These are phyloP conservation scores for Neopipo cinnamomea DNA, from an alignment of 2,113 vertebrate genomes.

Conservation along the genomic window DNA sequence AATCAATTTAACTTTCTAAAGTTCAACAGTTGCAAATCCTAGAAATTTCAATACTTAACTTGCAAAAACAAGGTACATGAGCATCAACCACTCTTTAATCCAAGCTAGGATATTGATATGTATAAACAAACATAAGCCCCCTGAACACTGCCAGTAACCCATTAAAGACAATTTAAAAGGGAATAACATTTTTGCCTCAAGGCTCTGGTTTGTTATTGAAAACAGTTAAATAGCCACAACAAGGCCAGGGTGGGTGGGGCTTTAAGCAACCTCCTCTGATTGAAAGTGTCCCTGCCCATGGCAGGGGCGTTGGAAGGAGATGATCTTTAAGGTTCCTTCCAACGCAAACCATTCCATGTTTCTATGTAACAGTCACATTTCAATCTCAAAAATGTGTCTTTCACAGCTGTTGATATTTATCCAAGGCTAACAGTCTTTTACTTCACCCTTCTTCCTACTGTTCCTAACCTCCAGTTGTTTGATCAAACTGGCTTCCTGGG, in stretches of 20 bases:
- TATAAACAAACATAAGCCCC: neutral
- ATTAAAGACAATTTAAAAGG: neutral
- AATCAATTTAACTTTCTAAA: neutral
- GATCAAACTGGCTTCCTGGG: slow-evolving; percentile 91
- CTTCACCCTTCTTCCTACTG: neutral
- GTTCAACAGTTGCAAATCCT: neutral
- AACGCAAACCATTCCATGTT: neutral
- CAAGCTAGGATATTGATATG: neutral
- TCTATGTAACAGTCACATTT: neutral
- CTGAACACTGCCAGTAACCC: neutral
- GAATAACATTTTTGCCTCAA: neutral
- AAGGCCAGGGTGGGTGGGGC: neutral
- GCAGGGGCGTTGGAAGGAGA: neutral
- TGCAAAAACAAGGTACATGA: neutral
- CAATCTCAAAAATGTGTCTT: neutral
- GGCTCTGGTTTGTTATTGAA: neutral
- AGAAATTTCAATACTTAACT: neutral
- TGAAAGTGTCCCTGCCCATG: neutral
- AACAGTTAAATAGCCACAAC: neutral
- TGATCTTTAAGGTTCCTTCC: neutral
- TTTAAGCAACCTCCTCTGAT: neutral
- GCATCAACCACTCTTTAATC: neutral
- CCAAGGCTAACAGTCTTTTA: neutral
- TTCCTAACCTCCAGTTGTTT: slow-evolving; percentile 89
- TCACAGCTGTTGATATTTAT: neutral